Evolutionary conservation across 2,888 invertebrate genomes (phyloP), one percentile per base, ranked within the genome.

Genomic region (Oligia fasciuncula): DNA sequence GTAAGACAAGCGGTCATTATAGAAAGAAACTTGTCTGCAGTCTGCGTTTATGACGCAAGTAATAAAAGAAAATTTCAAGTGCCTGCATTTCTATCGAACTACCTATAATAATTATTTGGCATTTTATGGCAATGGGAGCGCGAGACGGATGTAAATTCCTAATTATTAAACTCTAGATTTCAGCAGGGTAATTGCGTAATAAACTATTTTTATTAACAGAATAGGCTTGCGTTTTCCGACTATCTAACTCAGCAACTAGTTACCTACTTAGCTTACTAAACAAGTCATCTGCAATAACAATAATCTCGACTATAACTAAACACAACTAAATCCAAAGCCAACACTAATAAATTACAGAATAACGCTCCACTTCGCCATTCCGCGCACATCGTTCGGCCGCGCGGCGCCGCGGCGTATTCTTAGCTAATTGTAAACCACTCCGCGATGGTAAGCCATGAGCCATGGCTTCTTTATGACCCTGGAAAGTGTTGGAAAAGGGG

Each of bases 391-490:
- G 77, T 77, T 82, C 79, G 84, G 76, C 73, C 81, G 74, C 68
- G 77, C 85, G 77, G 67, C 66, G 66, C 75, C 65, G 65, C 40
- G 76, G 84, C 87, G 87, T 89, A 91, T 91, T 92, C 88, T 90
- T 88, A 77, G 90, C 90, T 92, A 91, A 93, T 93, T 91, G 92
- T 92, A 89, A 92, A 90, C 85, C 91, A 89, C 85, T 88, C 85
- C 81, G 87, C 85, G 76, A 81, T 82, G 83, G 78, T 60, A 60
- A 35, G 77, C 57, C 68, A 67, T 79, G 75, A 74, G 72, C 40
- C 68, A 65, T 65, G 76, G 49, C 71, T 67, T 67, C 71, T 81
- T 87, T 82, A 85, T 76, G 83, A 66, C 66, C 63, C 29, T 77
- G 23, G 51, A 65, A 60, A 63, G n/a, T 35, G 63, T 23, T 62